Conservation (phyloP, 2,888 invertebrate genomes). For the Pristionchus arcanus region DNA sequence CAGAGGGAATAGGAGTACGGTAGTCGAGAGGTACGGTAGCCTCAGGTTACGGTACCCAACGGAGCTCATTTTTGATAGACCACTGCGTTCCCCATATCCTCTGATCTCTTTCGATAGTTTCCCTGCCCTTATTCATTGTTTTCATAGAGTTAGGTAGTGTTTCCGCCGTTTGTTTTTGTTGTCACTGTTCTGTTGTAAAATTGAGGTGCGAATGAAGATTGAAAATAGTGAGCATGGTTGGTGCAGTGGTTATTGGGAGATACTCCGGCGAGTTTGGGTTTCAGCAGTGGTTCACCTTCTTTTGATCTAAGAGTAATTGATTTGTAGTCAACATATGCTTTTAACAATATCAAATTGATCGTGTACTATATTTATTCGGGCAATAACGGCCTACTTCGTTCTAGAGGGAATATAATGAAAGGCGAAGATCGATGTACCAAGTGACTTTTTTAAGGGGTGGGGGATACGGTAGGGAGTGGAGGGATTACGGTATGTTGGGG, state of each 20-base stretch:
- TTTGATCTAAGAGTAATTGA: neutral
- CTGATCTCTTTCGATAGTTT: neutral
- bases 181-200: neutral
- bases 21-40: neutral
- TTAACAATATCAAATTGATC: neutral
- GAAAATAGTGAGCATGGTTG: neutral
- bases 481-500: neutral
- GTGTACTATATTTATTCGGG: slow-evolving; percentile 27
- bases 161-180: neutral
- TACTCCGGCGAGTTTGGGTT: neutral
- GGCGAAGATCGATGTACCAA: slow-evolving; percentile 11
- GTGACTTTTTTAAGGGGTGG: neutral
- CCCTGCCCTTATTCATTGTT: neutral
- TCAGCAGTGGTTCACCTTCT: neutral
- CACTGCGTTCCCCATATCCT: neutral
- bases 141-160: neutral
- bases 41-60: neutral
- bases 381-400: slow-evolving; percentile 44
- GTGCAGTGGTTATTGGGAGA: neutral
- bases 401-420: neutral
- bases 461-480: neutral
- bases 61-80: neutral
- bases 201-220: slow-evolving; percentile 15
- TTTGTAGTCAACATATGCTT: neutral
- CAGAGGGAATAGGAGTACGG: slow-evolving; percentile 2